Evolutionary conservation across 2,113 vertebrate species (phyloP).

Genomic region (Struthio camelus): DNA sequence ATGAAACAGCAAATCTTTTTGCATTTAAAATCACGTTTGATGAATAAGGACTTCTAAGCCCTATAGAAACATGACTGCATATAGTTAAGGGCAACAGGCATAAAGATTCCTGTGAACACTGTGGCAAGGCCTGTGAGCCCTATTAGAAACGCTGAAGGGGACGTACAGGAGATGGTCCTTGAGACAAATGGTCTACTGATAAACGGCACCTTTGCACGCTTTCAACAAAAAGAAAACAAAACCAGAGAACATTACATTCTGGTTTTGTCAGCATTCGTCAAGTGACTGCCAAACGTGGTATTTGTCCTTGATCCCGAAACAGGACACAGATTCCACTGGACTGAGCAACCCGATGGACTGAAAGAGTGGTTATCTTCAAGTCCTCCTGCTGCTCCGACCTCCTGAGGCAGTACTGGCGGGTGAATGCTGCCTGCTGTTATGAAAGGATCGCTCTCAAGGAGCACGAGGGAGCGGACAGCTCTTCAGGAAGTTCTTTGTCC

Average conservation of each 20-base stretch:
- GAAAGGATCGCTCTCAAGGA: not conserved
- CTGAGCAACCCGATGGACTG: not conserved
- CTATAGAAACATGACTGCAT: not conserved
- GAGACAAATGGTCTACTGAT: not conserved
- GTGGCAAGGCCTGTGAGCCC: not conserved
- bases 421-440: not conserved
- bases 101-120: not conserved
- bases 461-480: not conserved
- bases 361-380: not conserved
- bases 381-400: not conserved
- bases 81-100: rapidly evolving
- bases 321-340: not conserved
- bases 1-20: not conserved
- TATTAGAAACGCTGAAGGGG: not conserved
- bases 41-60: not conserved
- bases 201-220: not conserved
- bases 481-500: not conserved
- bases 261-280: not conserved
- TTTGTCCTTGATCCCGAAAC: not conserved
- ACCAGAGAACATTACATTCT: not conserved
- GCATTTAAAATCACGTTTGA: not conserved
- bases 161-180: not conserved
- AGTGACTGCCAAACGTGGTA: not conserved
- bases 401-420: not conserved
- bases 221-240: not conserved